Percentiles rank a stretch among this genome's conserved stretches.
phyloP scores from a whole-genome alignment of 2,888 invertebrate genomes.

The Geophilus truncorum region DNA sequence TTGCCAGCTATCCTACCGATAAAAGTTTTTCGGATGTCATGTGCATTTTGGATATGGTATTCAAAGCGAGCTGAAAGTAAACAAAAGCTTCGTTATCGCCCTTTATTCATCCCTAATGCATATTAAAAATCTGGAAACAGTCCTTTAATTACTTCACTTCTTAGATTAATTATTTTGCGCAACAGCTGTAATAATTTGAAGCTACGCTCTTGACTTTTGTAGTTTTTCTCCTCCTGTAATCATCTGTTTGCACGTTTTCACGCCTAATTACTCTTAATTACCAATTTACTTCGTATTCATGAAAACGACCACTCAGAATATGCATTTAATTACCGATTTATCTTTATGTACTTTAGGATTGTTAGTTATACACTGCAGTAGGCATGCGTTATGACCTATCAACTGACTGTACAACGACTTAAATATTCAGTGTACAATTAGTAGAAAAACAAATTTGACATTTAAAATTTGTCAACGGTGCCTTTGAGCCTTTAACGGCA shows the following conservation, averaged over 20 bases:
- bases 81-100: neutral
- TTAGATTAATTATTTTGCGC: neutral
- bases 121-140: neutral
- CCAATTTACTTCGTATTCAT: neutral
- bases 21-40: neutral
- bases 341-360: too few species aligned
- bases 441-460: too few species aligned
- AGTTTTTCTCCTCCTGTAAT: neutral
- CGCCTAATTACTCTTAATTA: constrained; percentile 22
- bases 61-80: neutral
- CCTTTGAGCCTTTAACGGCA: too few species aligned
- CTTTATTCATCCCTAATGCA: neutral
- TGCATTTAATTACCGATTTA: neutral
- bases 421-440: too few species aligned
- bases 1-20: neutral
- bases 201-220: neutral
- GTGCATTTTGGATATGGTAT: neutral
- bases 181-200: neutral
- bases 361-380: too few species aligned
- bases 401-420: too few species aligned
- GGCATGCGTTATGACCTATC: too few species aligned
- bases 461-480: too few species aligned
- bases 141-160: neutral
- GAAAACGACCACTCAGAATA: neutral
- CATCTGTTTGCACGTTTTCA: constrained; percentile 3